Evolutionary conservation across 2,113 vertebrate species (phyloP).

Genomic region (Chamaea fasciata): DNA sequence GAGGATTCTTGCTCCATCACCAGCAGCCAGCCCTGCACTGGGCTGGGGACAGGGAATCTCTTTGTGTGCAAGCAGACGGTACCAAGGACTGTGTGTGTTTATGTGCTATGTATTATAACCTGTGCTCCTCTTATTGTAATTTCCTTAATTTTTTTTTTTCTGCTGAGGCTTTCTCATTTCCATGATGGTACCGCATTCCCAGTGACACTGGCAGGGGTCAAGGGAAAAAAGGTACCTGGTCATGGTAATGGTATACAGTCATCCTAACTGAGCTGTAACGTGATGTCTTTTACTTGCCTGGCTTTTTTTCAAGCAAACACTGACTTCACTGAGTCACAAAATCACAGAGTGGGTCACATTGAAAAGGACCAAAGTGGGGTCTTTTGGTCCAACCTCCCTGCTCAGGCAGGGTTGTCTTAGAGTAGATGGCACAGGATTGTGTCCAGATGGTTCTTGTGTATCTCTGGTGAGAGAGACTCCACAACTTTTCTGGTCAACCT

Average conservation of each 20-base stretch:
- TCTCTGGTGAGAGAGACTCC: not conserved
- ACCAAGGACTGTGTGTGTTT: not conserved
- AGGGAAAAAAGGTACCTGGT: not conserved
- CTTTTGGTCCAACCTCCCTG: not conserved
- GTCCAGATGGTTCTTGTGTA: not conserved
- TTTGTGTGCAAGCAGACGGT: fast-evolving
- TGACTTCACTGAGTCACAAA: not conserved
- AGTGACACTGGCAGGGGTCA: not conserved
- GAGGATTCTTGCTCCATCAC: not conserved
- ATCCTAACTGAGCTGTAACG: not conserved
- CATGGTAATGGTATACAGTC: fast-evolving
- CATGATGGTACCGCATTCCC: not conserved
- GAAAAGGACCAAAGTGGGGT: not conserved
- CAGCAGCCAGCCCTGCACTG: not conserved
- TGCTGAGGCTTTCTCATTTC: not conserved
- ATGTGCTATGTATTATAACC: not conserved
- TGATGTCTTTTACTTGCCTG: not conserved
- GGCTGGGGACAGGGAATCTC: fast-evolving
- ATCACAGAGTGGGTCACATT: not conserved
- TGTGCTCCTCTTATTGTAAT: not conserved
- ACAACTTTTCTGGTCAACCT: not conserved
- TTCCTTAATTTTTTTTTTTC: not conserved
- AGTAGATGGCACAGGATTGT: not conserved
- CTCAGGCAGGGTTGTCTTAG: not conserved
- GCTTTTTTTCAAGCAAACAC: not conserved